Conservation (phyloP, 1,140 invertebrate genomes). For the Andrena cerasifolii region DNA sequence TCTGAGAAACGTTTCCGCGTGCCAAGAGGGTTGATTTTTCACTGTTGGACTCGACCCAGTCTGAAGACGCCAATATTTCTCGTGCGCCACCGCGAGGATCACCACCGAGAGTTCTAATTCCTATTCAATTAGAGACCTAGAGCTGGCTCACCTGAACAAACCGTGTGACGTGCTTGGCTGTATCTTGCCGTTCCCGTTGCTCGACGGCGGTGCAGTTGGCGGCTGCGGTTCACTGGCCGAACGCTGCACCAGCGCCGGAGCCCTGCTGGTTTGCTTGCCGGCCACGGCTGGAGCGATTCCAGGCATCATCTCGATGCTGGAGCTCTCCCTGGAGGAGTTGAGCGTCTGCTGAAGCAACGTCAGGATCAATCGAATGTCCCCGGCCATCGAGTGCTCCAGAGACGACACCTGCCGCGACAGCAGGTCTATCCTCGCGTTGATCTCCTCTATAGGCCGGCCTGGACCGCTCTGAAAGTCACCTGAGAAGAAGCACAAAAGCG, state of each 20-base stretch:
- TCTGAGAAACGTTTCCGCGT: too few species aligned
- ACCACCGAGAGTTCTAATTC: neutral
- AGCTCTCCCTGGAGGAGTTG: constrained; percentile 78
- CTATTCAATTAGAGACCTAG: neutral
- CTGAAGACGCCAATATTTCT: neutral
- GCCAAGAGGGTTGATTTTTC: too few species aligned
- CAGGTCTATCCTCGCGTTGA: constrained; percentile 85
- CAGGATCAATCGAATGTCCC: constrained; percentile 87
- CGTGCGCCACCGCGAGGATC: neutral
- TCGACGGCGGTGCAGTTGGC: constrained; percentile 79
- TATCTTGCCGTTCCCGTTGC: constrained; percentile 76
- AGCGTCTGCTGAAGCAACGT: constrained; percentile 84
- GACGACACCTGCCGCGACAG: constrained; percentile 85
- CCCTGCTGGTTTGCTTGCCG: constrained; percentile 73
- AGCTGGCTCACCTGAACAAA: constrained; percentile 75
- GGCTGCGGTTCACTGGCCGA: constrained; percentile 85
- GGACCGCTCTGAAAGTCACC: constrained; percentile 80
- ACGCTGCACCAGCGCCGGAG: constrained; percentile 83
- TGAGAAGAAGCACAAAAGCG: constrained; percentile 48
- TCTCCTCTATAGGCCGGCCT: constrained; percentile 81
- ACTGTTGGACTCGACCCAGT: too few species aligned
- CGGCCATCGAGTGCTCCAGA: constrained; percentile 86
- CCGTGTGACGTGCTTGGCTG: constrained; percentile 79
- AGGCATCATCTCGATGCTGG: constrained; percentile 78
- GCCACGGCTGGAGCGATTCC: constrained; percentile 78